These are phyloP conservation scores for Protosalanx chinensis DNA, from an alignment of 2,797 vertebrate genomes.

Conservation along the genomic window DNA sequence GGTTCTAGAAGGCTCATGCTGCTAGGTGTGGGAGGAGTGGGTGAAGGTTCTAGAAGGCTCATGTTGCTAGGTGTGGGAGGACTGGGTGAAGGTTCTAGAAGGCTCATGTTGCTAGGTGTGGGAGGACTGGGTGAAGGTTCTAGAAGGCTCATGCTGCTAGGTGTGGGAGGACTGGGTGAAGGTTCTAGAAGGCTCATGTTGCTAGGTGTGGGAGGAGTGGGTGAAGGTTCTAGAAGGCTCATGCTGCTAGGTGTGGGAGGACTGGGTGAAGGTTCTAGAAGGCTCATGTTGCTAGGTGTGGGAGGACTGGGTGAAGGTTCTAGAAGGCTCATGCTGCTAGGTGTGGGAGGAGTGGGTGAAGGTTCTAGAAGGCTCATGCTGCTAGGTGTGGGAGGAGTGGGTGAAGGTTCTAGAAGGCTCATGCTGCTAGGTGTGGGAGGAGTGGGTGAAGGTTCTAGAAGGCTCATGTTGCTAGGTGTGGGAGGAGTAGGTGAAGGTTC, in stretches of 20 bases:
- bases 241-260: background rate
- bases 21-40: background rate
- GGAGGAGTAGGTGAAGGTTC: background rate
- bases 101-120: too few relatives aligned
- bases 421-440: background rate
- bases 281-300: too few relatives aligned
- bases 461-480: background rate
- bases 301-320: too few relatives aligned
- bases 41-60: background rate
- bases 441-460: background rate
- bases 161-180: background rate
- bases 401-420: too few relatives aligned
- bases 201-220: constrained; percentile 86
- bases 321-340: background rate
- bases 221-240: too few relatives aligned
- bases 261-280: background rate
- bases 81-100: constrained; percentile 36
- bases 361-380: constrained; percentile 29
- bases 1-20: too few relatives aligned
- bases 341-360: background rate
- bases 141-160: background rate
- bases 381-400: constrained; percentile 86
- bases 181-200: constrained; percentile 29
- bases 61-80: constrained; percentile 84
- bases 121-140: too few relatives aligned